Percentiles rank a stretch among this genome's conserved stretches.
phyloP scores from a whole-genome alignment of 2,797 vertebrate species.

The Echiichthys vipera region DNA sequence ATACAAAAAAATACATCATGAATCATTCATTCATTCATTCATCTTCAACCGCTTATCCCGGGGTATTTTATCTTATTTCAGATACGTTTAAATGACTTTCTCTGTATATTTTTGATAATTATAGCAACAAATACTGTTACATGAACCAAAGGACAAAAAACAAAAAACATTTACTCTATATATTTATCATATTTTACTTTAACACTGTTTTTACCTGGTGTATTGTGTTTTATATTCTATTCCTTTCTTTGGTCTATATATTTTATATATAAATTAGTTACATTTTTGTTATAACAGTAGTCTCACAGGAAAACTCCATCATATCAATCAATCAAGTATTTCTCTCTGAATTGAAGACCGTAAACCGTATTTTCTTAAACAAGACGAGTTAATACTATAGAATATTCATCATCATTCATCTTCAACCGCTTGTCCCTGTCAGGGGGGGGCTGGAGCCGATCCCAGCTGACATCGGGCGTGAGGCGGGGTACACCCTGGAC shows the following conservation, averaged over 20 bases:
- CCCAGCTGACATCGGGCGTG: no score
- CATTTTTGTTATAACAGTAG: neutral
- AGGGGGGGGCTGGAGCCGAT: no score
- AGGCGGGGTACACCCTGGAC: no score
- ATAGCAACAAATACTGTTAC: neutral
- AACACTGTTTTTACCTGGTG: neutral
- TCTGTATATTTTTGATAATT: neutral
- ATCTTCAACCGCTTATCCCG: no score
- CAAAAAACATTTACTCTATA: no score
- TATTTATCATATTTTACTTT: neutral
- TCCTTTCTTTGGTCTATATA: neutral
- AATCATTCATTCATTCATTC: no score
- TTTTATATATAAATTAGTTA: neutral
- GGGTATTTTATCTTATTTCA: neutral
- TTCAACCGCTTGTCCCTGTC: no score
- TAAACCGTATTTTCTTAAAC: neutral
- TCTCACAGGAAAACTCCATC: neutral
- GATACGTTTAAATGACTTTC: neutral
- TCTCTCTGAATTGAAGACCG: neutral
- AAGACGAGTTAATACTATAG: no score
- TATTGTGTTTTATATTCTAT: neutral
- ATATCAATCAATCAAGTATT: no score
- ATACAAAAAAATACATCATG: neutral
- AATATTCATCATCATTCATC: no score
- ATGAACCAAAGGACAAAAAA: neutral